Conservation (phyloP, 2,888 invertebrate species). For the Ormyrus pomaceus region DNA sequence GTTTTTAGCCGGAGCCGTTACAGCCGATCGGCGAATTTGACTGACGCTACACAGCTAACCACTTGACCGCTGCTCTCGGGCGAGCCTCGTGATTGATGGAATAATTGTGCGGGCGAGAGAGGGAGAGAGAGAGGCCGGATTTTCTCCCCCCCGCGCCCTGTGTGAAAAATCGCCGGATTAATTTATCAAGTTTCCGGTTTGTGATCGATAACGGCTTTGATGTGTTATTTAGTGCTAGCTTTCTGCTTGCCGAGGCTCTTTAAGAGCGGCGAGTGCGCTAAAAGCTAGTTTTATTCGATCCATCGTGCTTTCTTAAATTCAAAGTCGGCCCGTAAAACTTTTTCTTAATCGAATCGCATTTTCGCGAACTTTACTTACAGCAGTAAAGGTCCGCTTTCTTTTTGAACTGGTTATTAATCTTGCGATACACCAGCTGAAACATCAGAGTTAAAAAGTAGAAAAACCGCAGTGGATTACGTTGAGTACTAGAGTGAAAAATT, state of each 20-base stretch:
- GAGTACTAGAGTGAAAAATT: too few relatives aligned
- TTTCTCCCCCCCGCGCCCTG: background rate
- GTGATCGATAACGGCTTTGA: constrained; percentile 37
- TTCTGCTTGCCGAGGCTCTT: background rate
- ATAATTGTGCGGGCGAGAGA: constrained; percentile 65
- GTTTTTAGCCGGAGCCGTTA: constrained; percentile 68
- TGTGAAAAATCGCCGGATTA: constrained; percentile 50
- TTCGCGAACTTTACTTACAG: too few relatives aligned
- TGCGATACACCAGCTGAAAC: too few relatives aligned
- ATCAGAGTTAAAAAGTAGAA: too few relatives aligned
- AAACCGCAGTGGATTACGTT: too few relatives aligned
- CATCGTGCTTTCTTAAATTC: too few relatives aligned
- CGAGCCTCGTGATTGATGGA: constrained; percentile 70
- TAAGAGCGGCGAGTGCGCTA: too few relatives aligned
- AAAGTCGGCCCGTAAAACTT: too few relatives aligned
- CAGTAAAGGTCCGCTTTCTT: too few relatives aligned
- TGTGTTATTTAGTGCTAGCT: constrained; percentile 4
- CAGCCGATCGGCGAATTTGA: constrained; percentile 67
- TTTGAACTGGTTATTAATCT: too few relatives aligned
- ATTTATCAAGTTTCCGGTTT: constrained; percentile 51
- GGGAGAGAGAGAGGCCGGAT: constrained; percentile 3
- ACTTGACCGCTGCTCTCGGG: constrained; percentile 72
- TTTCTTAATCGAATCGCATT: too few relatives aligned
- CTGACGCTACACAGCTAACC: constrained; percentile 75
- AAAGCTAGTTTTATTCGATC: too few relatives aligned